Evolutionary conservation across 1,140 invertebrate species (phyloP).

Genomic region (Ectropis grisescens): DNA sequence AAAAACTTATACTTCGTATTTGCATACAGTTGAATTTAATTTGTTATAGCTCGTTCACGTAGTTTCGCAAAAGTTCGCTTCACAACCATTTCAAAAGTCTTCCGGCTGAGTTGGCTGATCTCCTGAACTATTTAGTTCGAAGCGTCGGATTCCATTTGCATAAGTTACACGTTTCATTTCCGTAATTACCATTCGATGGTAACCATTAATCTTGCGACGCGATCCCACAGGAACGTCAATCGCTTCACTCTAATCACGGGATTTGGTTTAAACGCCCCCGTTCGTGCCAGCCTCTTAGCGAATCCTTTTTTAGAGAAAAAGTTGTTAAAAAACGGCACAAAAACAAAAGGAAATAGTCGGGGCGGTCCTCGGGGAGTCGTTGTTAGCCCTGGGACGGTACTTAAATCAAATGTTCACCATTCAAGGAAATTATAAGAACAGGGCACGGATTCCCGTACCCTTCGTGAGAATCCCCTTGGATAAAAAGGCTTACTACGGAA

Average conservation of each 20-base stretch:
- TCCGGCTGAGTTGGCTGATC: no score
- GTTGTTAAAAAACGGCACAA: conserved; percentile 49
- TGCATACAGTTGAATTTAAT: no score
- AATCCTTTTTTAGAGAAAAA: conserved; percentile 48
- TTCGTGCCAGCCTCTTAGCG: conserved; percentile 26
- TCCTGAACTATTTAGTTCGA: conserved; percentile 25
- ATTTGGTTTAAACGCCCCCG: conserved; percentile 37
- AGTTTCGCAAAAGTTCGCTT: no score
- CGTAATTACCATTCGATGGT: conserved; percentile 42
- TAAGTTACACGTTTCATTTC: conserved; percentile 41
- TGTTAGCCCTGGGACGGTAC: conserved; percentile 52
- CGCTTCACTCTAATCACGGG: conserved; percentile 35
- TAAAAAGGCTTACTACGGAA: conserved; percentile 37
- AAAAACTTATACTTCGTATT: no score
- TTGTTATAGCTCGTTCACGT: no score
- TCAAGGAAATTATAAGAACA: conserved; percentile 63
- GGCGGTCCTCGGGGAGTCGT: conserved; percentile 48
- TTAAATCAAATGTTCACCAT: conserved; percentile 64
- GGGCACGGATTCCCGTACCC: conserved; percentile 30
- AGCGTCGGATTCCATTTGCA: conserved; percentile 32
- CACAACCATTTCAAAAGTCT: no score
- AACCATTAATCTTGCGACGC: conserved; percentile 34
- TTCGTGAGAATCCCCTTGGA: conserved; percentile 22
- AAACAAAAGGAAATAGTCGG: conserved; percentile 61
- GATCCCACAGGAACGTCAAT: conserved; percentile 33